phyloP scores from a whole-genome alignment of 2,797 vertebrate species.

The Sebastes cheni region DNA sequence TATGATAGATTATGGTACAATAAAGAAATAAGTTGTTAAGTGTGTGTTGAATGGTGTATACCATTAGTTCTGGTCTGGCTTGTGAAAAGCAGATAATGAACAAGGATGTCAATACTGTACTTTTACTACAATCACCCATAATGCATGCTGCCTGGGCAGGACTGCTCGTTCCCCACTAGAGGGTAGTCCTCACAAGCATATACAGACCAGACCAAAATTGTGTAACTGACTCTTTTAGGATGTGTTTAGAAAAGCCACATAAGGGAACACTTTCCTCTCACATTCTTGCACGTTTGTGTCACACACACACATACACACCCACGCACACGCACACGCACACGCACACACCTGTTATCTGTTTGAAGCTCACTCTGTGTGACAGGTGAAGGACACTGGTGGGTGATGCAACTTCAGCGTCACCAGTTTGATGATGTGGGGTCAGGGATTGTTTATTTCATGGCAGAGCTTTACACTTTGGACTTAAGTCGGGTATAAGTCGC shows the following conservation, averaged over 20 bases:
- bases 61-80: not conserved
- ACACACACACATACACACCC: not conserved
- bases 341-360: conserved; percentile 13
- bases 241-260: conserved; percentile 34
- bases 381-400: conserved; percentile 30
- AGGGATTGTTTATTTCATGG: not conserved
- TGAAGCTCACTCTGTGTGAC: not conserved
- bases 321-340: not conserved
- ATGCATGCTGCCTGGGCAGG: not conserved
- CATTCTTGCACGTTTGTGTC: conserved; percentile 35
- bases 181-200: conserved; percentile 55
- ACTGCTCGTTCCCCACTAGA: conserved; percentile 67
- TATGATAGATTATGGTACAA: conserved; percentile 69
- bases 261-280: conserved; percentile 46
- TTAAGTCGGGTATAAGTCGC: not conserved
- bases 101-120: not conserved
- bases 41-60: conserved; percentile 5
- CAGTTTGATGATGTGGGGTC: not conserved
- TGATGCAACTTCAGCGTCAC: not conserved
- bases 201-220: not conserved
- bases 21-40: conserved; percentile 57
- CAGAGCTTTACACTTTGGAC: not conserved
- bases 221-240: not conserved
- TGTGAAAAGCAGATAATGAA: not conserved
- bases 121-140: not conserved